Conservation (phyloP, 2,797 vertebrate genomes). For the Typhlichthys subterraneus region DNA sequence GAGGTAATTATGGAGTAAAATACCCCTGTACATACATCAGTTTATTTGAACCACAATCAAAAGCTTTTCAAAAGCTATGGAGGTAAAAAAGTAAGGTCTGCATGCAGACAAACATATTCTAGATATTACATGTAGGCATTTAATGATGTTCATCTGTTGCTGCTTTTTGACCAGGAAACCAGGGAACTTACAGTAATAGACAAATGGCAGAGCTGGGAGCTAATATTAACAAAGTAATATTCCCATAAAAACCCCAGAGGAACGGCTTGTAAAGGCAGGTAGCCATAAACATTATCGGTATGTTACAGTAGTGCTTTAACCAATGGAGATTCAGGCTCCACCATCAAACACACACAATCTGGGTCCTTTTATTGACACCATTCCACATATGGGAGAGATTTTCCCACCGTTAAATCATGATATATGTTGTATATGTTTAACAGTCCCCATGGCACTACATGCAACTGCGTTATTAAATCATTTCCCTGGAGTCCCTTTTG, state of each 20-base stretch:
- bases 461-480: conserved; percentile 39
- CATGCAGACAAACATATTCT: conserved; percentile 22
- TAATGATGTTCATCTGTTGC: conserved; percentile 21
- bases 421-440: conserved; percentile 54
- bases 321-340: not conserved
- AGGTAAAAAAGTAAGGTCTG: not conserved
- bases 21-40: no score
- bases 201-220: conserved; percentile 16
- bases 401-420: conserved; percentile 49
- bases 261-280: conserved; percentile 27
- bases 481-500: conserved; percentile 21
- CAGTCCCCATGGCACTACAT: conserved; percentile 46
- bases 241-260: conserved; percentile 41
- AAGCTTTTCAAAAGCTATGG: no score
- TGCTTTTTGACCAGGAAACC: conserved; percentile 12
- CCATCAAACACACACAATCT: conserved; percentile 28
- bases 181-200: conserved; percentile 12
- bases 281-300: conserved; percentile 46
- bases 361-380: conserved; percentile 43
- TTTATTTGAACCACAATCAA: no score
- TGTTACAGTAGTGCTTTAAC: conserved; percentile 39
- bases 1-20: no score
- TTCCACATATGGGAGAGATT: conserved; percentile 62
- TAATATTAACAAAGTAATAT: conserved; percentile 36
- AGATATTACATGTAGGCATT: conserved; percentile 38